A percentile compares a stretch with the other conserved stretches of the same genome.
Evolutionary conservation across 2,888 invertebrate species (phyloP).

Genomic region (Pandemis cinnamomeana): DNA sequence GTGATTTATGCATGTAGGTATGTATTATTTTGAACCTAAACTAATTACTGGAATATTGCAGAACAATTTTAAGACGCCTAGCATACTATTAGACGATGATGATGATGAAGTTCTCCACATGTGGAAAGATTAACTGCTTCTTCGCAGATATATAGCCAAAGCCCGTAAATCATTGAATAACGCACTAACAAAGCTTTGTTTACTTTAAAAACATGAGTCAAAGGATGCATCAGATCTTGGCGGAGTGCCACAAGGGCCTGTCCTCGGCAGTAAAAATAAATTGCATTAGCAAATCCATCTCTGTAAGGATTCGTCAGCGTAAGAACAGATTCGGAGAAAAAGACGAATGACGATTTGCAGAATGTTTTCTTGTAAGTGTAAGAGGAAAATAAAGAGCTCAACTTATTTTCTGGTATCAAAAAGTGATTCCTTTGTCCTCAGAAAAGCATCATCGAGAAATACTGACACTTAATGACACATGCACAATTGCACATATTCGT

Average conservation of each 20-base stretch:
- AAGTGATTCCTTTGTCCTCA: too few species aligned
- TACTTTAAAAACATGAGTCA: conserved; percentile 24
- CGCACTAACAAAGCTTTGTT: conserved; percentile 6
- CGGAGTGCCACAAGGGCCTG: conserved; percentile 30
- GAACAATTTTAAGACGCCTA: background rate
- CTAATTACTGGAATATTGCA: too few species aligned
- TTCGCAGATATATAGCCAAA: background rate
- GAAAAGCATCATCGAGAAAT: too few species aligned
- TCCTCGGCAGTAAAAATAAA: conserved; percentile 20
- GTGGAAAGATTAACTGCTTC: too few species aligned
- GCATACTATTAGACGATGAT: background rate
- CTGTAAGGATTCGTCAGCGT: conserved; percentile 25
- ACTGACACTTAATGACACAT: too few species aligned
- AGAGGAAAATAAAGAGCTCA: background rate
- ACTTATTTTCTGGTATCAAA: background rate
- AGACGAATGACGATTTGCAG: background rate
- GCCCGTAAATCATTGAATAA: background rate
- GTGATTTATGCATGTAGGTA: too few species aligned
- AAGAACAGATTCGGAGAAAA: conserved; percentile 9
- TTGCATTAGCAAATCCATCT: conserved; percentile 5
- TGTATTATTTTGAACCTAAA: too few species aligned
- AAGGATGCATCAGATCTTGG: conserved; percentile 20
- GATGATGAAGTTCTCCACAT: too few species aligned
- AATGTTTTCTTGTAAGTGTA: background rate
- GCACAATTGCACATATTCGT: too few species aligned